Percentiles rank a stretch among this genome's conserved stretches.
Evolutionary conservation across 2,888 invertebrate species (phyloP).

Genomic region (Leptopilina drosophilae): DNA sequence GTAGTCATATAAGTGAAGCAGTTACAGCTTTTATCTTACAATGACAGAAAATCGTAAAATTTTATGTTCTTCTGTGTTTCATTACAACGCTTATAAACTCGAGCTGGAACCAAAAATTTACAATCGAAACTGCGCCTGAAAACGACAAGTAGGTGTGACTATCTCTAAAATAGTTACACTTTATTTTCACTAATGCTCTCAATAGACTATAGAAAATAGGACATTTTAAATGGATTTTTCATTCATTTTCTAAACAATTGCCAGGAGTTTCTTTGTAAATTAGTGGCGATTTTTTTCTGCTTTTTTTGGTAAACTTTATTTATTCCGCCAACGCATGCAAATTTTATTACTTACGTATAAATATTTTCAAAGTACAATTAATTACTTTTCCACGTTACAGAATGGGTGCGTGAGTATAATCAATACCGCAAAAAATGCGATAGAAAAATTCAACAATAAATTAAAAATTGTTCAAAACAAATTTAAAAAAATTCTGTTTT

Average conservation of each 20-base stretch:
- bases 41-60: conserved; percentile 19
- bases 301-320: too few species aligned
- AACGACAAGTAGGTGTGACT: conserved; percentile 11
- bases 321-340: too few species aligned
- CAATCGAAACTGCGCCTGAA: conserved; percentile 5
- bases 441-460: too few species aligned
- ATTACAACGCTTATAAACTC: background rate
- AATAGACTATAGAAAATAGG: background rate
- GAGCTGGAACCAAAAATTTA: conserved; percentile 8
- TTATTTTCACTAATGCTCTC: background rate
- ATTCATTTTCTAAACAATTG: conserved; percentile 1
- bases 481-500: too few species aligned
- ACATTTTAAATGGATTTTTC: background rate
- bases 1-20: background rate
- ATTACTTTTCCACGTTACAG: too few species aligned
- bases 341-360: too few species aligned
- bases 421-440: too few species aligned
- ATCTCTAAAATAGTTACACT: conserved; percentile 5
- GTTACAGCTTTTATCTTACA: background rate
- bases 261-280: too few species aligned
- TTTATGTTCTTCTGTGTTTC: conserved; percentile 28
- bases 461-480: too few species aligned
- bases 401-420: too few species aligned
- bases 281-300: too few species aligned
- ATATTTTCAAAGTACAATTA: too few species aligned